Evolutionary conservation across 2,113 vertebrate genomes (phyloP), one percentile per base, ranked within the genome.

Genomic region (Apodemus sylvaticus): DNA sequence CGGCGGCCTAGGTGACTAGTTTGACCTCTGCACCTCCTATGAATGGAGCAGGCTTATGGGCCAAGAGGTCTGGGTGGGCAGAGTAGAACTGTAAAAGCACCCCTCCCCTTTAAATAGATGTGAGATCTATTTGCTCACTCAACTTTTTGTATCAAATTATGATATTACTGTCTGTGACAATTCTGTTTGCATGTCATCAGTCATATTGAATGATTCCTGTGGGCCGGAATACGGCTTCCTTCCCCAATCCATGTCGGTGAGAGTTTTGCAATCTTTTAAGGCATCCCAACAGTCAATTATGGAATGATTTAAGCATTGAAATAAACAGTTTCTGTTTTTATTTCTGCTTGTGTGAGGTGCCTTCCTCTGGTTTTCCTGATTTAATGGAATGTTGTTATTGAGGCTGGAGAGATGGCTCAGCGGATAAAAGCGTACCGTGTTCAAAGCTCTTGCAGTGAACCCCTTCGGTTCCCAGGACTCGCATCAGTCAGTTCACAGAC

Each of bases 261-360:
- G 58, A 86, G 29, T 90, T 97, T 66, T 96, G 93, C 81, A 96
- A 95, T 97, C 94, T 93, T 90, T 96, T 94, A 92, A 95, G 89
- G 53, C 89, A 94, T 5, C 91, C 94, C 93, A 89, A 48, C 89
- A 91, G 6, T 94, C 96, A 36, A 94, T 97, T 76, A 88, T 96
- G 95, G 90, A 98, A 97, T 94, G 71, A 94, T 89, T 95, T 92
- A 89, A 83, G 42, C 90, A 97, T 82, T 85, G 89, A 92, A 91
- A 98, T 98, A 98, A 98, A 96, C 78, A 17, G 1, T 77, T 12
- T 81, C 73, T 93, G 76, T 48, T 96, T 94, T 94, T 91, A 62
- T 96, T 97, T 95, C 78, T 90, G 87, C 22, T 90, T 97, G 53
- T 94, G n/a, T 78, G 89, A 95, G 81, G 95, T 42, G 83, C 95